Base-by-base conservation (phyloP, 2,113 vertebrate species). In the Chelonoidis abingdonii region DNA sequence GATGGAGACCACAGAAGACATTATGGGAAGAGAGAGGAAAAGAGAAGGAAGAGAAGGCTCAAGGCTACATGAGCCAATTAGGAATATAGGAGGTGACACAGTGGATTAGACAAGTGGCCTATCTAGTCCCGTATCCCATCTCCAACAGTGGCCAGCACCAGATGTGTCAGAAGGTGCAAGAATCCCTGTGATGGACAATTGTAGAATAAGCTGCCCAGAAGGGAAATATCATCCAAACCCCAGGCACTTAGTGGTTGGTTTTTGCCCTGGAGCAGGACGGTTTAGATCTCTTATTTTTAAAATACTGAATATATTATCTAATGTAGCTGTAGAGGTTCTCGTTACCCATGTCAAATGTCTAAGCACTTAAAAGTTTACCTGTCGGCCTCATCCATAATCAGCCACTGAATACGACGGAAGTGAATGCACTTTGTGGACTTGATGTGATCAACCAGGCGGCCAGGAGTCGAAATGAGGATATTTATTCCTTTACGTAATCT, bases 401-500 rank as follows among this genome's bases (percentile, higher is more conserved):
- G 98, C 99, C 99, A 99, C 90, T 95, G 98, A 2, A 99, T 97
- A 10, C 92, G 97, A 69, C 95, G 97, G 96, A 99, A 99, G 81
- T 98, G 98, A 75, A 99, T 97, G 80, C 98, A 99, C 87, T 99
- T 98, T 0, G 99, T 99, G 98, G 99, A 98, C 69, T 98, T 98
- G 97, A 99, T 99, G 93, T 99, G 99, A 97, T 99, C 99, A 76
- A 99, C 99, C 95, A 99, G 98, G 12, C 99, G 99, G 1, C 99
- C 99, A 1, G 99, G 99, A 27, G 99, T 99, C 2, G 99, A 98
- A 52, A 99, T 98, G 75, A 99, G 98, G 94, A 99, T 98, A 93
- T 99, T 99, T 92, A 99, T 99, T 52, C 99, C 99, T 96, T 99
- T 99, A 69, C 99, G 98, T 41, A 99, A 95, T 56, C 99, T 99